Conservation (phyloP, 2,888 invertebrate genomes). For the Euplexia lucipara region DNA sequence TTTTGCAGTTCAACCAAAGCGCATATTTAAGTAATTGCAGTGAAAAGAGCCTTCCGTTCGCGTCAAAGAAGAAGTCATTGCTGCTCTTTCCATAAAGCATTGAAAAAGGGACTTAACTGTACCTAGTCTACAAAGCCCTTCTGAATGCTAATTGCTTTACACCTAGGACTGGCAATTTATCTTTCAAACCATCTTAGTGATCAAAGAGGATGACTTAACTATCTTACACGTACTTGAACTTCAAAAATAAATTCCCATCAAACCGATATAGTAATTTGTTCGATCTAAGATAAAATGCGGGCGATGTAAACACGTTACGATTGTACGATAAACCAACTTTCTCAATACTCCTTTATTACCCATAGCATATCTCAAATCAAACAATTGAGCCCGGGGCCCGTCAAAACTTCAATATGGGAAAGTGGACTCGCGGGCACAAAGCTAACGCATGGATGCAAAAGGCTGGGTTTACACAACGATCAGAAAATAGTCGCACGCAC, state of each 20-base stretch:
- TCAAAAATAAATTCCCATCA: slow-evolving; percentile 54
- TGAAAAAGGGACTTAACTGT: not conserved
- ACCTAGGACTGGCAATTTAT: not conserved
- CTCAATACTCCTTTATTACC: slow-evolving; percentile 64
- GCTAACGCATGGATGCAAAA: not conserved
- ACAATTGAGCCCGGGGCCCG: slow-evolving; percentile 66
- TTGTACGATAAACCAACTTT: slow-evolving; percentile 61
- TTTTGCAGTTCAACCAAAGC: slow-evolving; percentile 61
- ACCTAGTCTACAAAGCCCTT: not conserved
- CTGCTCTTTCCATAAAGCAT: not conserved
- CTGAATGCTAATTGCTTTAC: not conserved
- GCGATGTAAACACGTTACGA: slow-evolving; percentile 53
- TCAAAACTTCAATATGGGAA: slow-evolving; percentile 80
- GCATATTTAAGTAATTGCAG: slow-evolving; percentile 15
- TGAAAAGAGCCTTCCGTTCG: slow-evolving; percentile 1
- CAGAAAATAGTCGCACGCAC: not conserved
- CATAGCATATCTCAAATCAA: slow-evolving; percentile 69
- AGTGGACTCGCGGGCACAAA: slow-evolving; percentile 60
- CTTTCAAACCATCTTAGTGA: slow-evolving; percentile 19
- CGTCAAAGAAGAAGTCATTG: not conserved
- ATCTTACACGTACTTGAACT: slow-evolving; percentile 18
- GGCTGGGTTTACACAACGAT: not conserved
- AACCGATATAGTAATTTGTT: slow-evolving; percentile 59
- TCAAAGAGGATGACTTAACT: slow-evolving; percentile 33
- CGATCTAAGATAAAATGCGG: slow-evolving; percentile 56